Base-by-base conservation (phyloP, 2,113 vertebrate genomes). In the Cyanoramphus novaezelandiae region DNA sequence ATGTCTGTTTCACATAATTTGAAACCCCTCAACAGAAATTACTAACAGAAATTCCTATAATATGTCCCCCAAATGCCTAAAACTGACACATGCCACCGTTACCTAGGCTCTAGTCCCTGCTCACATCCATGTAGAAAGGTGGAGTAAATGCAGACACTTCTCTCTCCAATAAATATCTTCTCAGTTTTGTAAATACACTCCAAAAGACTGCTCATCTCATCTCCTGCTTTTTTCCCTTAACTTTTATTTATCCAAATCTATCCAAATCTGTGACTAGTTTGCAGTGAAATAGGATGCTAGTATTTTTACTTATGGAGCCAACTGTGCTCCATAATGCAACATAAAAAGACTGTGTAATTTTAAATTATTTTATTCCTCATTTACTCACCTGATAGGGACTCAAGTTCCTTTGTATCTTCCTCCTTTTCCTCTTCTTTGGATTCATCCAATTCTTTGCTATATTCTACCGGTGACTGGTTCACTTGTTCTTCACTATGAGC, bases 341-440 rank as follows among this genome's bases (percentile, higher is more conserved):
- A 6, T 17, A 88, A 77, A 21, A 35, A 70, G 9, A 63, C 5
- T 6, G 18, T 4, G 52, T 24, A 33, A 65, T 67, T 90, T 62
- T 5, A 53, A 41, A 75, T 29, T 25, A 80, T 75, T 94, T 39
- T 50, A 72, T 39, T 94, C 28, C 69, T 43, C 13, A 77, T 87
- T 76, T 64, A 97, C 98, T 98, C 89, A 99, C 99, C 96, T 46
- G 98, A 93, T 35, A 98, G 94, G 7, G 97, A 94, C 84, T 98
- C 98, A 70, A 97, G 97, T 33, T 99, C 99, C 94, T 99, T 99
- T 23, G 98, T 98, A 95, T 99, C 99, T 86, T 99, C 99, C 1
- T 99, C 99, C 94, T 99, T 99, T 91, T 99, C 98, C 3, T 98
- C 98, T 84, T 99, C 99, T 92, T 98, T 98, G 93, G 98, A 98